These are phyloP conservation scores for Nomada ruficornis DNA, from an alignment of 2,888 invertebrate species.

Conservation along the genomic window DNA sequence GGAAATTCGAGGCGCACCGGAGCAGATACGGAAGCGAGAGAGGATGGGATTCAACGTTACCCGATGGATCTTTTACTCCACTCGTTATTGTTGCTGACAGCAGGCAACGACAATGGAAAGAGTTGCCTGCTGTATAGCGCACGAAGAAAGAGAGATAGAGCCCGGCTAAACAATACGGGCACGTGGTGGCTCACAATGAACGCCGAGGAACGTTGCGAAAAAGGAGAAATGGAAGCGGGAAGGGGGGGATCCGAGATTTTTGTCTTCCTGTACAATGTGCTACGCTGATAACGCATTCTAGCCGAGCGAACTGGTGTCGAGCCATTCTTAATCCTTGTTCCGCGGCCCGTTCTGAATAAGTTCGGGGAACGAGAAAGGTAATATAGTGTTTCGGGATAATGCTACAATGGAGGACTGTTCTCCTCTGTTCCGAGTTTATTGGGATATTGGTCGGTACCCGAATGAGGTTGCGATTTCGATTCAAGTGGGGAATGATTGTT, in stretches of 20 bases:
- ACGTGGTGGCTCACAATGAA: conserved; percentile 69
- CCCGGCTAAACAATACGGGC: conserved; percentile 66
- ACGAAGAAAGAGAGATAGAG: conserved; percentile 34
- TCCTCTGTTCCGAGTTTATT: conserved; percentile 14
- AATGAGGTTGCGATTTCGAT: not conserved
- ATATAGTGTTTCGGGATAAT: conserved; percentile 36
- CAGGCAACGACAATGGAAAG: conserved; percentile 66
- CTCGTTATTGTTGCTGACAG: conserved; percentile 66
- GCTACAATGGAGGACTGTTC: conserved; percentile 16
- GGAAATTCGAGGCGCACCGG: conserved; percentile 56
- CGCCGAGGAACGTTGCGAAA: conserved; percentile 44
- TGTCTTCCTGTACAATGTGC: conserved; percentile 66
- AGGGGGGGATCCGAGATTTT: conserved; percentile 59
- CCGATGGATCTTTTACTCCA: conserved; percentile 63
- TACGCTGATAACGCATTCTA: conserved; percentile 60
- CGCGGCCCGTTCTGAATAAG: conserved; percentile 16
- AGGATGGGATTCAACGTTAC: conserved; percentile 55
- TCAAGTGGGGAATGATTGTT: not conserved
- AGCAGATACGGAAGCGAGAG: conserved; percentile 28
- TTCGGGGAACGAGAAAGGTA: conserved; percentile 15
- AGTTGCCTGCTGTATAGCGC: conserved; percentile 57
- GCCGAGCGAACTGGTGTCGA: conserved; percentile 54
- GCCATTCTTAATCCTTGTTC: conserved; percentile 62
- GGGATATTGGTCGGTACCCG: not conserved
- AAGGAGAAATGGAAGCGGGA: conserved; percentile 26